Conservation (phyloP, 2,888 invertebrate genomes). For the Salticus scenicus region DNA sequence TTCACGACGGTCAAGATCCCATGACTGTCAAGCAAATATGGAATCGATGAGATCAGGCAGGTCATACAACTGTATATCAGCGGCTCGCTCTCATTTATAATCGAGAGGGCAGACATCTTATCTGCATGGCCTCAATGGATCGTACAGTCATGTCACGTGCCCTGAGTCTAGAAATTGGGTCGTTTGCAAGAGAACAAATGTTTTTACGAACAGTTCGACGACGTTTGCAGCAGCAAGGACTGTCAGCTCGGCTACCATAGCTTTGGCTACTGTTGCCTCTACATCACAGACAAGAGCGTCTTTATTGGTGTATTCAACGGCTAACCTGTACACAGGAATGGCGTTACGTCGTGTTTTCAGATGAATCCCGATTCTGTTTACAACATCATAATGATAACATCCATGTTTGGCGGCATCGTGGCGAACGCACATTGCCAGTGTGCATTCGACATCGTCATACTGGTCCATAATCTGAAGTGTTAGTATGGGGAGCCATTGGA, state of each 20-base stretch:
- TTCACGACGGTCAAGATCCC: constrained; percentile 4
- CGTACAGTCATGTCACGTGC: constrained; percentile 26
- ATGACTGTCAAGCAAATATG: constrained; percentile 18
- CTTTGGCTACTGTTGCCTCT: constrained; percentile 14
- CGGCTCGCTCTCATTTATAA: constrained; percentile 10
- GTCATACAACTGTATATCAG: constrained; percentile 28
- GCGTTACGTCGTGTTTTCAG: constrained; percentile 32
- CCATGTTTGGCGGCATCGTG: constrained; percentile 26
- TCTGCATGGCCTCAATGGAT: constrained; percentile 12
- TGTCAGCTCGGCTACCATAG: constrained; percentile 28
- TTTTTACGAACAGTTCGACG: constrained; percentile 24
- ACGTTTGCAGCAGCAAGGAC: constrained; percentile 32
- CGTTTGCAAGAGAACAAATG: constrained; percentile 34
- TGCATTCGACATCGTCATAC: too few relatives aligned
- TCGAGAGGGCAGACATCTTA: constrained; percentile 23
- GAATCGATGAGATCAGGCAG: constrained; percentile 23
- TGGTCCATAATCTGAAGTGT: too few relatives aligned
- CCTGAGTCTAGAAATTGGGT: constrained; percentile 32
- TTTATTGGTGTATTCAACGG: constrained; percentile 14
- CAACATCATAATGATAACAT: constrained; percentile 24
- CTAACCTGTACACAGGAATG: constrained; percentile 28
- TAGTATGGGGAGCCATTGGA: too few relatives aligned
- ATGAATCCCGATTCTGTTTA: constrained; percentile 29
- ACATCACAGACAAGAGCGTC: neutral
- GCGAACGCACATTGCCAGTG: constrained; percentile 3